Percentiles rank a stretch among this genome's conserved stretches.
These are phyloP conservation scores for Urocitellus parryii DNA, from an alignment of 2,113 vertebrate species.

Conservation along the genomic window DNA sequence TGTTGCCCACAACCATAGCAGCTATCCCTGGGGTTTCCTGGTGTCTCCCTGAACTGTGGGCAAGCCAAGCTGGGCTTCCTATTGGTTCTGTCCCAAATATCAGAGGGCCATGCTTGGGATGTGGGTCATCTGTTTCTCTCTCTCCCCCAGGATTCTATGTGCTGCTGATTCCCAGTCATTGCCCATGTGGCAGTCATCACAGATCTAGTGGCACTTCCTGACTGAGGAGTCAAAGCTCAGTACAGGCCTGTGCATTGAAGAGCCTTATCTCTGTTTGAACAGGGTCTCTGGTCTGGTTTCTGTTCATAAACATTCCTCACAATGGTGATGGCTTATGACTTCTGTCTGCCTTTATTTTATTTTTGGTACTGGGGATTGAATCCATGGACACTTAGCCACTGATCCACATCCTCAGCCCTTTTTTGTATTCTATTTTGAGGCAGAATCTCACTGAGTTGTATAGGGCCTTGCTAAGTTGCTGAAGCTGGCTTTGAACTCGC, in stretches of 20 bases:
- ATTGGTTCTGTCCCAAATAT: no score
- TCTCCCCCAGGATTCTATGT: no score
- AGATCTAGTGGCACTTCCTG: conserved; percentile 1
- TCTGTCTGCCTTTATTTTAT: neutral
- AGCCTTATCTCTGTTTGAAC: neutral
- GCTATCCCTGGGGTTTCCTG: no score
- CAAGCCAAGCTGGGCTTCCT: no score
- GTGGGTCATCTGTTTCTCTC: no score
- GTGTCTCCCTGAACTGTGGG: no score
- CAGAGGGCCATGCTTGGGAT: no score
- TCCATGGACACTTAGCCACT: no score
- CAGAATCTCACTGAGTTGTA: neutral
- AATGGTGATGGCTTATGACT: neutral
- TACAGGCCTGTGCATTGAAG: neutral
- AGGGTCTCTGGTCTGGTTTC: neutral
- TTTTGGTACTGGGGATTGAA: neutral
- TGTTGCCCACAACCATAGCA: no score
- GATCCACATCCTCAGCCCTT: no score
- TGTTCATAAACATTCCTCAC: neutral
- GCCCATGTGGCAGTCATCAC: no score
- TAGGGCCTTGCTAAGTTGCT: neutral
- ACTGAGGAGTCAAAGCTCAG: neutral
- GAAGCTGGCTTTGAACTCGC: neutral
- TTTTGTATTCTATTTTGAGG: neutral
- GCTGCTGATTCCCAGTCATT: no score